Percentiles rank a stretch among this genome's conserved stretches.
Evolutionary conservation across 1,140 invertebrate genomes (phyloP).

Genomic region (Euglossa dilemma): DNA sequence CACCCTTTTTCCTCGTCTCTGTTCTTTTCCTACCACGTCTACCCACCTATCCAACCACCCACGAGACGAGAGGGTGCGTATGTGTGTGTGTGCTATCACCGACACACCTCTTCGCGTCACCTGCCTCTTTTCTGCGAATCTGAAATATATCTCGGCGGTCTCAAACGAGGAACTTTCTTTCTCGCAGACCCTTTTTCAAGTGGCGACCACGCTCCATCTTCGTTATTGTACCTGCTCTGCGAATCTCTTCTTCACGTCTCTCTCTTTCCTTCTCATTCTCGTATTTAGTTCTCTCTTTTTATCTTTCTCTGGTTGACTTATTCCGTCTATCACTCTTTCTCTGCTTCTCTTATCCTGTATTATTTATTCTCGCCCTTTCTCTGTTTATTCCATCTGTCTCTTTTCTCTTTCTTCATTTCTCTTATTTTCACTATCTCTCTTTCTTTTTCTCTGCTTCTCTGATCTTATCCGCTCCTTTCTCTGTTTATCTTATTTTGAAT

Average conservation of each 20-base stretch:
- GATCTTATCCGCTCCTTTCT: too few species aligned
- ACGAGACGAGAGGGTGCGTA: not conserved
- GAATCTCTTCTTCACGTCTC: not conserved
- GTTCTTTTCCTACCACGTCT: not conserved
- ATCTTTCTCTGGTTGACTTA: too few species aligned
- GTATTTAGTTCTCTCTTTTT: not conserved
- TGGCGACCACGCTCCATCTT: not conserved
- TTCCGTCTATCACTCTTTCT: not conserved
- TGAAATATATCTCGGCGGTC: conserved; percentile 3
- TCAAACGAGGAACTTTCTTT: not conserved
- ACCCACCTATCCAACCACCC: not conserved
- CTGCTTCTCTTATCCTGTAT: too few species aligned
- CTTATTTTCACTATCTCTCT: too few species aligned
- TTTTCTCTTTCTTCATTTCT: too few species aligned
- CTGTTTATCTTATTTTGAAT: too few species aligned
- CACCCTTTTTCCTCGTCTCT: not conserved
- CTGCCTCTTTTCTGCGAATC: not conserved
- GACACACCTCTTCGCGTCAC: not conserved
- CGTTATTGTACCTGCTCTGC: conserved; percentile 3
- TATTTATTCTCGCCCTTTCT: too few species aligned
- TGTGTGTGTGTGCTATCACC: not conserved
- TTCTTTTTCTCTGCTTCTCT: too few species aligned
- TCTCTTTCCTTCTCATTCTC: too few species aligned
- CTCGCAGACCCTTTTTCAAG: conserved; percentile 10
- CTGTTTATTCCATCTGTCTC: too few species aligned